These are phyloP conservation scores for Lasioglossum figueresi DNA, from an alignment of 2,888 invertebrate genomes.

Conservation along the genomic window DNA sequence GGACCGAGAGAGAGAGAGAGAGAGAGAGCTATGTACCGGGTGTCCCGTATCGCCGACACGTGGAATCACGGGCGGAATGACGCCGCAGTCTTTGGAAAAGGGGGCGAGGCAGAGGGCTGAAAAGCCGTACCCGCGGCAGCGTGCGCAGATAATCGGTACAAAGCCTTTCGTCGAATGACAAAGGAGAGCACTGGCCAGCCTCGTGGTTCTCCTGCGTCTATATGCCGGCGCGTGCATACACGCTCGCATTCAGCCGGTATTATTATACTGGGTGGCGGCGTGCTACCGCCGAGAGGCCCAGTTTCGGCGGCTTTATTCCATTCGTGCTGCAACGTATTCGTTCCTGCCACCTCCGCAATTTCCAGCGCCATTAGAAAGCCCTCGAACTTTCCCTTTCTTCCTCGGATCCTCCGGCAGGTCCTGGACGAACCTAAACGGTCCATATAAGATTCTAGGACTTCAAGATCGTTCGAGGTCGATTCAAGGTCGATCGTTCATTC, in stretches of 20 bases:
- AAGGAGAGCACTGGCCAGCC: conserved; percentile 75
- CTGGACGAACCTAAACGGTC: too few relatives aligned
- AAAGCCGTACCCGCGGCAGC: conserved; percentile 75
- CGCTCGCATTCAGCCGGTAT: conserved; percentile 66
- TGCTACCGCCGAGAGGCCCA: conserved; percentile 42
- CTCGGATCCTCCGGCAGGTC: not conserved
- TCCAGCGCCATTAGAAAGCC: not conserved
- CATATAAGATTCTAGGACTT: too few relatives aligned
- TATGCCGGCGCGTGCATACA: conserved; percentile 40
- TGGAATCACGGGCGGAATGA: conserved; percentile 57
- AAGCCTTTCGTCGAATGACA: conserved; percentile 80
- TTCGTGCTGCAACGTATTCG: conserved; percentile 22
- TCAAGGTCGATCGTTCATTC: too few relatives aligned
- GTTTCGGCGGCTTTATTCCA: conserved; percentile 36
- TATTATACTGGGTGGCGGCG: conserved; percentile 72
- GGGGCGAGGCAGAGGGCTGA: conserved; percentile 60
- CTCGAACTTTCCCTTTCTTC: not conserved
- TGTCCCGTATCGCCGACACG: conserved; percentile 66
- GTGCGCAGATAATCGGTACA: conserved; percentile 81
- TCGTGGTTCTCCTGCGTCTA: conserved; percentile 59
- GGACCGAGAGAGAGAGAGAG: conserved; percentile 19
- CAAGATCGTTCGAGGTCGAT: too few relatives aligned
- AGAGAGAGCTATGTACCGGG: conserved; percentile 65
- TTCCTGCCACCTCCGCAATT: not conserved
- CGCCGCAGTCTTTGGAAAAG: conserved; percentile 57